phyloP scores from a whole-genome alignment of 30 jellyfish, hydroid and myxozoan genomes.

The Aurelia coerulea region DNA sequence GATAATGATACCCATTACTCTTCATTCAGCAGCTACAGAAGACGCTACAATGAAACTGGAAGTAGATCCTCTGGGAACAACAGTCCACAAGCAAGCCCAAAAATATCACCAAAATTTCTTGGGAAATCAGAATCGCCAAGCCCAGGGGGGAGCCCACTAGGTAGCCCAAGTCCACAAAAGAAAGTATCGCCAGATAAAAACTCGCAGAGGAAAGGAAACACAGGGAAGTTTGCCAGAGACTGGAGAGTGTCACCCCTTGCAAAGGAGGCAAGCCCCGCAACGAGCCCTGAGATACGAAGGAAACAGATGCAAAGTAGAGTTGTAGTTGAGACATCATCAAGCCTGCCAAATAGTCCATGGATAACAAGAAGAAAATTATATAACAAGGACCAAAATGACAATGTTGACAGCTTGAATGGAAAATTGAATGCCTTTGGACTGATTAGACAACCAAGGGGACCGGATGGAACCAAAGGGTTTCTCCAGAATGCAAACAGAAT shows the following conservation, averaged over 20 bases:
- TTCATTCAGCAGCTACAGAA: slow-evolving; percentile 82
- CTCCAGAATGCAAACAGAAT: slow-evolving; percentile 44
- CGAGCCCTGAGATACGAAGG: slow-evolving; percentile 87
- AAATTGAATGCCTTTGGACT: slow-evolving; percentile 81
- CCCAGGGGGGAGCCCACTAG: slow-evolving; percentile 32
- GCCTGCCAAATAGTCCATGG: slow-evolving; percentile 95
- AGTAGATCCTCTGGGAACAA: slow-evolving; percentile 70
- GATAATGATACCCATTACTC: slow-evolving; percentile 80
- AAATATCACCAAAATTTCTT: slow-evolving; percentile 25
- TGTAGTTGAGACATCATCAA: slow-evolving; percentile 53
- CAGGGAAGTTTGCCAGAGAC: slow-evolving; percentile 35
- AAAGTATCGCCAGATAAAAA: slow-evolving; percentile 23
- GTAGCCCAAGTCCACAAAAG: slow-evolving; percentile 61
- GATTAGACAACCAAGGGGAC: slow-evolving; percentile 98
- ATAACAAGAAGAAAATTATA: slow-evolving; percentile 70
- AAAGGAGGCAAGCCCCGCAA: slow-evolving; percentile 75
- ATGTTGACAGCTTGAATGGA: slow-evolving; percentile 57
- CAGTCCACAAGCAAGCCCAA: slow-evolving; percentile 81
- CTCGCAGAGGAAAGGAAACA: slow-evolving; percentile 42
- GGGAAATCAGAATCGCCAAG: slow-evolving; percentile 39
- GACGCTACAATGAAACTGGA: slow-evolving; percentile 75
- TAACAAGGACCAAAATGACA: slow-evolving; percentile 65
- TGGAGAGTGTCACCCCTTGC: slow-evolving; percentile 90
- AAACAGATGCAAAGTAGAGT: slow-evolving; percentile 48
- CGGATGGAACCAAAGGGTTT: slow-evolving; percentile 98